These are phyloP conservation scores for Cheilosia scutellata DNA, from an alignment of 2,888 invertebrate species.

Conservation along the genomic window DNA sequence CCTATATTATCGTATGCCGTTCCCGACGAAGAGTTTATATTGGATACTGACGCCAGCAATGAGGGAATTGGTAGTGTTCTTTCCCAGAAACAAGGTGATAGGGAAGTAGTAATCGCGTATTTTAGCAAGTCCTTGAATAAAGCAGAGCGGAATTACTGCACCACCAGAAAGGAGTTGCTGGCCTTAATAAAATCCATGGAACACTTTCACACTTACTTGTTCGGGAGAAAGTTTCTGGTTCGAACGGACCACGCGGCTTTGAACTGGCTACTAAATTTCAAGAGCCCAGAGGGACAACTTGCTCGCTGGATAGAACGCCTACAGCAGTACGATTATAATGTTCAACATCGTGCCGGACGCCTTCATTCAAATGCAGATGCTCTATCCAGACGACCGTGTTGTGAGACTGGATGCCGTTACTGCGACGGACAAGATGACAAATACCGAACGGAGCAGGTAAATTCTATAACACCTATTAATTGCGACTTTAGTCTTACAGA, in stretches of 20 bases:
- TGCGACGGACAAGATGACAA: not conserved
- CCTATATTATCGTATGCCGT: constrained; percentile 3
- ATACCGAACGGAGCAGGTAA: not conserved
- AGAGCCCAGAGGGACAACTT: not conserved
- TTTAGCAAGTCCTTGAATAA: constrained; percentile 27
- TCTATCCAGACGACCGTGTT: not conserved
- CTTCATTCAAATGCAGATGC: constrained; percentile 15
- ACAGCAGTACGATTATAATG: not conserved
- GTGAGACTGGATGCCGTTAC: not conserved
- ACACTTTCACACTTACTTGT: constrained; percentile 4
- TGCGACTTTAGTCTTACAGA: constrained; percentile 5
- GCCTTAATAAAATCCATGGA: constrained; percentile 7
- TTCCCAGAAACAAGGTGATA: constrained; percentile 2
- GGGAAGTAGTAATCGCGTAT: constrained; percentile 1
- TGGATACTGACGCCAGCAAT: not conserved
- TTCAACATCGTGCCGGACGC: constrained; percentile 1
- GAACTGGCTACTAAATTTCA: constrained; percentile 3
- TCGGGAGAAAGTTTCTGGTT: not conserved
- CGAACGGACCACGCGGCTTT: not conserved
- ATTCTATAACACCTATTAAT: constrained; percentile 2
- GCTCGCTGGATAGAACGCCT: constrained; percentile 1
- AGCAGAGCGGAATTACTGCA: constrained; percentile 15
- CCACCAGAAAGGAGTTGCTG: constrained; percentile 9
- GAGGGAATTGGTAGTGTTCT: constrained; percentile 3
- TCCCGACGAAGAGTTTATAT: not conserved